These are phyloP conservation scores for Pammene fasciana DNA, from an alignment of 2,888 invertebrate species.

Conservation along the genomic window DNA sequence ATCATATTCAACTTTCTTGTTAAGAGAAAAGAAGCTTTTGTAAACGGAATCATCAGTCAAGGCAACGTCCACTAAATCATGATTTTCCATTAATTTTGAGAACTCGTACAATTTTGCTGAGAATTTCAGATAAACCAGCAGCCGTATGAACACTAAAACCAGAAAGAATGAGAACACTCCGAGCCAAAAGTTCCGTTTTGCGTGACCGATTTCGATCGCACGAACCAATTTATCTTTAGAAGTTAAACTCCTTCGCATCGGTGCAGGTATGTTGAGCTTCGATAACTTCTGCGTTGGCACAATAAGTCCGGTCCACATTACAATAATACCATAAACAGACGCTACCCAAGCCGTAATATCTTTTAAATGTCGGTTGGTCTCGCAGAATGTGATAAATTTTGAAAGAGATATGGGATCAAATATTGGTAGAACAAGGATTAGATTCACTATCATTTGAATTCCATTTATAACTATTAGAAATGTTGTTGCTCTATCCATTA, in stretches of 20 bases:
- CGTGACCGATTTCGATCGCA: conserved; percentile 59
- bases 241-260: conserved; percentile 42
- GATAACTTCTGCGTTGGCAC: conserved; percentile 58
- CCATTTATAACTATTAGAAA: conserved; percentile 54
- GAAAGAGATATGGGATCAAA: conserved; percentile 56
- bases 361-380: conserved; percentile 39
- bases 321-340: conserved; percentile 49
- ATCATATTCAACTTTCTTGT: conserved; percentile 46
- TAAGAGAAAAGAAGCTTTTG: conserved; percentile 41
- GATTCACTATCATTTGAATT: conserved; percentile 62
- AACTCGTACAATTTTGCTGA: conserved; percentile 70
- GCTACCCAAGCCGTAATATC: conserved; percentile 35
- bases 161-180: conserved; percentile 67
- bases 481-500: conserved; percentile 48
- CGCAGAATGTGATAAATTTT: conserved; percentile 51
- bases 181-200: conserved; percentile 66
- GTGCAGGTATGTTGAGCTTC: conserved; percentile 46
- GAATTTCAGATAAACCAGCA: conserved; percentile 64
- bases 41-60: conserved; percentile 37
- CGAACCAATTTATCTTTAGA: conserved; percentile 55
- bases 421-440: conserved; percentile 58
- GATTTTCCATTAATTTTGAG: conserved; percentile 65
- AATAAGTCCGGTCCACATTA: conserved; percentile 58
- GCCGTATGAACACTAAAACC: conserved; percentile 58
- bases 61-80: conserved; percentile 61